A percentile compares a stretch with the other conserved stretches of the same genome.
Conservation (phyloP, 1,140 invertebrate genomes). For the Microplitis demolitor region DNA sequence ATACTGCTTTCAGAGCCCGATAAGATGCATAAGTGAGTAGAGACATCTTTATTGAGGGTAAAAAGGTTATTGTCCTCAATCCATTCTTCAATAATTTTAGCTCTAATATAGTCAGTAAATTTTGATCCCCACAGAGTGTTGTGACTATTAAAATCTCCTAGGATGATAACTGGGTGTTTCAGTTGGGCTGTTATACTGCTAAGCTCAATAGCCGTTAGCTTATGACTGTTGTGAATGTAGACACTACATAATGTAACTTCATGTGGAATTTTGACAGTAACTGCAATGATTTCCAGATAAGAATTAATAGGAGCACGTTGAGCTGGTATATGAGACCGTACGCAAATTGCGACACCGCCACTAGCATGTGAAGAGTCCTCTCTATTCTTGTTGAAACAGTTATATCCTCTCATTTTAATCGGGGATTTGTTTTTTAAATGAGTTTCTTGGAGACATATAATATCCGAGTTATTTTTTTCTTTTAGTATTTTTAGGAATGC, state of each 20-base stretch:
- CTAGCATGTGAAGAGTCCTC: not conserved
- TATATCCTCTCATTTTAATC: not conserved
- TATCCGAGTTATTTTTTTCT: not conserved
- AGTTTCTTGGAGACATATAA: conserved; percentile 17
- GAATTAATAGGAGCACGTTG: conserved; percentile 34
- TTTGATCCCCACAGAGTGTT: not conserved
- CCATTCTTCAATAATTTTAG: not conserved
- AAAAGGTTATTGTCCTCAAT: not conserved
- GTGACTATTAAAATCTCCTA: conserved; percentile 45
- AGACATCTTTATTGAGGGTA: not conserved
- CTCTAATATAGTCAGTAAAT: not conserved
- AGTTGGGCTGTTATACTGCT: conserved; percentile 37
- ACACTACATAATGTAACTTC: conserved; percentile 37
- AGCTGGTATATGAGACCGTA: conserved; percentile 22
- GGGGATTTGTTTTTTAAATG: conserved; percentile 6
- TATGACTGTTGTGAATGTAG: conserved; percentile 36
- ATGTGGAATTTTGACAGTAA: conserved; percentile 28
- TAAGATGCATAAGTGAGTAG: not conserved
- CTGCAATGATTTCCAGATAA: conserved; percentile 36
- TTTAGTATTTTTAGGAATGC: not conserved
- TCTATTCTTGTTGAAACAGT: conserved; percentile 2
- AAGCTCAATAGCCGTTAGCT: conserved; percentile 24
- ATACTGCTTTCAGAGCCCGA: not conserved
- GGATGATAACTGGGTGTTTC: conserved; percentile 36
- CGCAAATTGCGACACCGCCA: conserved; percentile 12